Percentiles rank a stretch among this genome's conserved stretches.
phyloP scores from a whole-genome alignment of 92 coral and sea anemone genomes.

The Umimayanthus chanpuru region DNA sequence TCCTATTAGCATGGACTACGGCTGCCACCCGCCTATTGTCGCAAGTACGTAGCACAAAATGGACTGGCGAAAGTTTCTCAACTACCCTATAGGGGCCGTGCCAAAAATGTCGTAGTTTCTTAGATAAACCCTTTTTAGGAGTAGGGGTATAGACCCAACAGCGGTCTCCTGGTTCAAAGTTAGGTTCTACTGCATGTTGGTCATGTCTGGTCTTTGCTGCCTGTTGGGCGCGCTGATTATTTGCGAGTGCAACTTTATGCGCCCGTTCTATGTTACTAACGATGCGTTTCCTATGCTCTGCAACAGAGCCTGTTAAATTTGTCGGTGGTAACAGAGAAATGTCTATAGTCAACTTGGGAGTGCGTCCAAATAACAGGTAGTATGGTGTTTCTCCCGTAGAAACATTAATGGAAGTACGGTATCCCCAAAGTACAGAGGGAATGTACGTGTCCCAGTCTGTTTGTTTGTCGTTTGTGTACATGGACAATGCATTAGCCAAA shows the following conservation, averaged over 20 bases:
- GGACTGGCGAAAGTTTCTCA: too few species aligned
- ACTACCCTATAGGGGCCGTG: too few species aligned
- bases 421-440: slow-evolving; percentile 47
- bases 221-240: too few species aligned
- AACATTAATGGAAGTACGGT: slow-evolving; percentile 15
- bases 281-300: slow-evolving; percentile 66
- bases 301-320: slow-evolving; percentile 44
- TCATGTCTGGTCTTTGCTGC: slow-evolving; percentile 64
- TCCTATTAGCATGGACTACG: too few species aligned
- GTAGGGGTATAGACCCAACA: too few species aligned
- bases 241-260: slow-evolving; percentile 50
- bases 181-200: slow-evolving; percentile 36
- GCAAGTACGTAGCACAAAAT: too few species aligned
- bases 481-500: slow-evolving; percentile 35
- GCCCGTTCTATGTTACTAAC: slow-evolving; percentile 60
- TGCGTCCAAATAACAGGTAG: slow-evolving; percentile 36
- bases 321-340: slow-evolving; percentile 61
- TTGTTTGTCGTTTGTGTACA: slow-evolving; percentile 37
- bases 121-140: too few species aligned
- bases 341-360: too few species aligned
- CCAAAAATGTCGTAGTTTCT: too few species aligned
- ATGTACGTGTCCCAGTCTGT: slow-evolving; percentile 45
- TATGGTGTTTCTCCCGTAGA: slow-evolving; percentile 46
- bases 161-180: too few species aligned
- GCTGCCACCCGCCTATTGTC: too few species aligned